Conservation (phyloP, 2,113 vertebrate species). For the human region GRCh38 chr16:61709001-61709500, state of each 20-base stretch:
- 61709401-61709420: slow-evolving; percentile 55
- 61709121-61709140: slow-evolving; percentile 58
- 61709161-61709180: slow-evolving; percentile 30
- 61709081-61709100: neutral
- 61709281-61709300: slow-evolving; percentile 62
- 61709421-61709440: neutral
- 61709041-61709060: neutral
- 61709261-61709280: slow-evolving; percentile 56
- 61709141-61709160: slow-evolving; percentile 49
- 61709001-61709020: neutral
- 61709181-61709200: neutral
- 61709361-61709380: slow-evolving; percentile 74
- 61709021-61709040: neutral
- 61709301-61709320: slow-evolving; percentile 47
- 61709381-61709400: slow-evolving; percentile 58
- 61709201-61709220: neutral
- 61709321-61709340: slow-evolving; percentile 66
- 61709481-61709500: slow-evolving; percentile 30
- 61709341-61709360: slow-evolving; percentile 63
- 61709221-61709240: slow-evolving; percentile 47
- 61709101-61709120: neutral
- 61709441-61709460: neutral
- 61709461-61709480: slow-evolving; percentile 9
- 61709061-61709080: neutral
- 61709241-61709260: slow-evolving; percentile 63